Percentiles rank a stretch among this genome's conserved stretches.
These are phyloP conservation scores for Rissa tridactyla DNA, from an alignment of 2,113 vertebrate genomes.

Conservation along the genomic window DNA sequence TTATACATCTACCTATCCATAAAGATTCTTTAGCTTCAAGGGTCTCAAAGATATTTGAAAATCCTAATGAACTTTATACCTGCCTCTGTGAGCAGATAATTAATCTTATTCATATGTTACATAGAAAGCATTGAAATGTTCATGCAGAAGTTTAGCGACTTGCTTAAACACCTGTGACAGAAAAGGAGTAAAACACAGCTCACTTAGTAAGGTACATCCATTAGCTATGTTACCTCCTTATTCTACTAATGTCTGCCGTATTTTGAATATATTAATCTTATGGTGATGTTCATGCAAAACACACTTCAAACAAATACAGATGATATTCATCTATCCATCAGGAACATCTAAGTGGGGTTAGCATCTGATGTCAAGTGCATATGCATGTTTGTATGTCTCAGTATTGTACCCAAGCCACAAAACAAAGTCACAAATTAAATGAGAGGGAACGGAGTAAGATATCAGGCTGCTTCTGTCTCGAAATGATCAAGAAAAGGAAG, in stretches of 20 bases:
- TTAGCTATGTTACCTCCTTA: neutral
- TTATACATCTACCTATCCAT: neutral
- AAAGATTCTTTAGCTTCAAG: neutral
- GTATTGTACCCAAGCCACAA: neutral
- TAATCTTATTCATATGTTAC: neutral
- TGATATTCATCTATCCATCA: neutral
- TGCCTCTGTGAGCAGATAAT: neutral
- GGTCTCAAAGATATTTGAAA: neutral
- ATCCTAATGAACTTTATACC: neutral
- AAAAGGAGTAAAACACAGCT: neutral
- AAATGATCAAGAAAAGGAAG: neutral
- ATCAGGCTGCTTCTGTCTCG: neutral
- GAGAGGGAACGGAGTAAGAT: neutral
- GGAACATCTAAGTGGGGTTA: neutral
- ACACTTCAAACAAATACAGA: neutral
- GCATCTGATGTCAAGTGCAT: neutral
- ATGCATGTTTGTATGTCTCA: neutral
- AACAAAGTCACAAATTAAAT: neutral
- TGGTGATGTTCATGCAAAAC: neutral
- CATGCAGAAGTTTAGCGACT: neutral
- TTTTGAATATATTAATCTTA: neutral
- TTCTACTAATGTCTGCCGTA: neutral
- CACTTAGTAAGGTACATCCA: neutral
- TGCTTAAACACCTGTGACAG: neutral
- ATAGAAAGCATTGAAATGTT: neutral